These are phyloP conservation scores for Tetramorium alpestre DNA, from an alignment of 1,140 invertebrate genomes.

Conservation along the genomic window DNA sequence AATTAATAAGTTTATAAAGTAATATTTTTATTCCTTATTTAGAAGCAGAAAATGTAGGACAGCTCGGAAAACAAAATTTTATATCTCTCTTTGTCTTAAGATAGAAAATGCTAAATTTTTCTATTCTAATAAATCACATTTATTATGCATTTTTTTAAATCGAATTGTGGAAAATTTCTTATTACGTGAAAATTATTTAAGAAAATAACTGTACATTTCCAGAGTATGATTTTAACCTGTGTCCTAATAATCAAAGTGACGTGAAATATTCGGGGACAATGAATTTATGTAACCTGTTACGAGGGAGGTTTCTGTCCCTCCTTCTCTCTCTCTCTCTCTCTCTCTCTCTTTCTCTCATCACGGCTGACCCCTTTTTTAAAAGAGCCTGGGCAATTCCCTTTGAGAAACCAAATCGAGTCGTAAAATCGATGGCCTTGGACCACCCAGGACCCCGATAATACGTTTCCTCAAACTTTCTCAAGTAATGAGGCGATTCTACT, in stretches of 20 bases:
- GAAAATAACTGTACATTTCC: neutral
- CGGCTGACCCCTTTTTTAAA: conserved; percentile 13
- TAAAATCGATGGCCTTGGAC: conserved; percentile 75
- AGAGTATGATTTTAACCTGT: neutral
- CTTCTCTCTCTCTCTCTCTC: neutral
- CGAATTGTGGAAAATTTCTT: no score
- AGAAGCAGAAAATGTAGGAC: neutral
- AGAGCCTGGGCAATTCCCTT: conserved; percentile 4
- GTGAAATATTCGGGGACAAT: conserved; percentile 7
- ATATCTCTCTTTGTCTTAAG: neutral
- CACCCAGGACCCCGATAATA: conserved; percentile 73
- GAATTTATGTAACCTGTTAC: conserved; percentile 31
- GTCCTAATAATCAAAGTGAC: neutral
- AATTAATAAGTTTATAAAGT: neutral
- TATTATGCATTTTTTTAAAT: neutral
- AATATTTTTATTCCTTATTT: neutral
- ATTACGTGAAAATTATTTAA: neutral
- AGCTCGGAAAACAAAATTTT: neutral
- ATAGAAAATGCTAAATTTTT: neutral
- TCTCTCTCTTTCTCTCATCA: neutral
- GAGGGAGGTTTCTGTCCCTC: neutral
- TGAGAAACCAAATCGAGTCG: conserved; percentile 64
- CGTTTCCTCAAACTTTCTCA: conserved; percentile 75
- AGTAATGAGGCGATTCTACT: conserved; percentile 75
- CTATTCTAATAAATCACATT: neutral